Conservation (phyloP, 1,140 invertebrate genomes). For the Ceratosolen solmsi region DNA sequence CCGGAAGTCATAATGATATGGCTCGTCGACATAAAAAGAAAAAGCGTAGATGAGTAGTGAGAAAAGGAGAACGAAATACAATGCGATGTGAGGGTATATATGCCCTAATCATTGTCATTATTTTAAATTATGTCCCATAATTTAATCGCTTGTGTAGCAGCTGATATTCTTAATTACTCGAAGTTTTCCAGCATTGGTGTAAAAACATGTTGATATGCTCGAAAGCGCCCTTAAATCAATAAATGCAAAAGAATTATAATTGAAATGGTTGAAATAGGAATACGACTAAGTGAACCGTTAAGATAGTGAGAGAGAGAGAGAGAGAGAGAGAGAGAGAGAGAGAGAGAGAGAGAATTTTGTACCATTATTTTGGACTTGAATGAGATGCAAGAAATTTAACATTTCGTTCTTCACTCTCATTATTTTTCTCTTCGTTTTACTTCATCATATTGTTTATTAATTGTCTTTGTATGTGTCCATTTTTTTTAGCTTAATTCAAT, state of each 20-base stretch:
- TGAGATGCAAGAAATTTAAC: background rate
- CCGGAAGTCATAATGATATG: slow-evolving; percentile 36
- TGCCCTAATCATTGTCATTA: slow-evolving; percentile 49
- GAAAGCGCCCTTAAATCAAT: background rate
- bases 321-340: background rate
- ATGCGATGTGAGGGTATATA: background rate
- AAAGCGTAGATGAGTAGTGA: slow-evolving; percentile 24
- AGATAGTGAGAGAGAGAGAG: background rate
- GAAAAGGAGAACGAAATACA: slow-evolving; percentile 28
- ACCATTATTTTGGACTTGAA: background rate
- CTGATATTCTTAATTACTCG: background rate
- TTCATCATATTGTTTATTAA: too few species aligned
- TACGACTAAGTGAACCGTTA: background rate
- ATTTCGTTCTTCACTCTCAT: too few species aligned
- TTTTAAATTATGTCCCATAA: slow-evolving; percentile 55
- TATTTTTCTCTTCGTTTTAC: too few species aligned
- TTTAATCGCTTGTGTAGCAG: slow-evolving; percentile 55
- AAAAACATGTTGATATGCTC: background rate
- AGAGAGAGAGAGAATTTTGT: background rate
- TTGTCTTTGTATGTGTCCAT: too few species aligned
- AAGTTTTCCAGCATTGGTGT: background rate
- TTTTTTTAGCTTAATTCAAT: too few species aligned
- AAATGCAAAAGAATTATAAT: background rate
- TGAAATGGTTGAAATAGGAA: background rate
- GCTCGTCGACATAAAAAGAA: background rate